These are phyloP conservation scores for Tinamus major DNA, from an alignment of 2,797 vertebrate genomes.

Conservation along the genomic window DNA sequence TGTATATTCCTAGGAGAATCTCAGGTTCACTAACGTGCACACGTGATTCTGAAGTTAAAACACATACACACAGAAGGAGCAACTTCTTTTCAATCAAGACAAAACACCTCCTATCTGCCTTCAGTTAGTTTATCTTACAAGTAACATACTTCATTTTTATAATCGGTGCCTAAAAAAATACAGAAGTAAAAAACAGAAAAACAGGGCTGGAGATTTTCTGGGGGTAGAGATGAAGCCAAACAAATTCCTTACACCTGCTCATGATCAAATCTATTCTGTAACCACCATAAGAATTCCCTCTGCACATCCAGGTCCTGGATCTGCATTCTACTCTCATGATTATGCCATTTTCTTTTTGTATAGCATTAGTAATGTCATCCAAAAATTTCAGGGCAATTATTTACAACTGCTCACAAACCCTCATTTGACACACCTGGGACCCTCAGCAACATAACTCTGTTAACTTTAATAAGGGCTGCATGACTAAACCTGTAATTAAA, in stretches of 20 bases:
- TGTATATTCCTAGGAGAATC: background rate
- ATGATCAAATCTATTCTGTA: background rate
- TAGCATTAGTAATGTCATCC: rapidly evolving
- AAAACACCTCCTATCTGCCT: background rate
- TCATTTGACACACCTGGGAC: background rate
- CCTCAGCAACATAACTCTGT: background rate
- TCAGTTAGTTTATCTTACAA: background rate
- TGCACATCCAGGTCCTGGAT: background rate
- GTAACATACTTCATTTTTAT: background rate
- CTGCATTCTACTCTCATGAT: background rate
- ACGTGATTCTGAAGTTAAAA: background rate
- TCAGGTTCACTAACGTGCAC: background rate
- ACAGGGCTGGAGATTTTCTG: background rate
- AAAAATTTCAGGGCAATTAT: background rate
- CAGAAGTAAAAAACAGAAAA: background rate
- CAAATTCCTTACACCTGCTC: background rate
- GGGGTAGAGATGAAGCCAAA: background rate
- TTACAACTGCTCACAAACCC: background rate
- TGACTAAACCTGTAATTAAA: background rate
- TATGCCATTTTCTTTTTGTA: background rate
- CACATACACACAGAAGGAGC: background rate
- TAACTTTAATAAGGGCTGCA: background rate
- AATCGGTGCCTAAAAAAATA: background rate
- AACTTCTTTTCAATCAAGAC: background rate
- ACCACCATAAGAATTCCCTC: background rate